A percentile compares a stretch with the other conserved stretches of the same genome.
Conservation (phyloP, 2,113 vertebrate genomes). For the Pseudonaja textilis region DNA sequence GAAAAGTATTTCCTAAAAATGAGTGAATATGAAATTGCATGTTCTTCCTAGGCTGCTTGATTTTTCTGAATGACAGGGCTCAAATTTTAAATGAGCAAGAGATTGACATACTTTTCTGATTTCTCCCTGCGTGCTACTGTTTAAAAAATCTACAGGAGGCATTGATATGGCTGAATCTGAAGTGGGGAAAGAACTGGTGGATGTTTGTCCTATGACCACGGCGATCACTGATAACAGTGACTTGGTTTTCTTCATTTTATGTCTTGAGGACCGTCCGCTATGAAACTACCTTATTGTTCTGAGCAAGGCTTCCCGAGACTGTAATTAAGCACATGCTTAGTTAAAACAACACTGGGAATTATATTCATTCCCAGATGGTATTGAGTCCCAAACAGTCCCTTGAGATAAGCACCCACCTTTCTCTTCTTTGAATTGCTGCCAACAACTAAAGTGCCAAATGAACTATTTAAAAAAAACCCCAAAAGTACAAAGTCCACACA, state of each 20-base stretch:
- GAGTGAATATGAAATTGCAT: background rate
- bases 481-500: no score
- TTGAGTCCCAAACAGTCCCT: background rate
- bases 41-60: background rate
- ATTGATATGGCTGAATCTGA: background rate
- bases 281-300: background rate
- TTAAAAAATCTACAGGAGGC: background rate
- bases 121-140: background rate
- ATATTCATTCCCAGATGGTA: no score
- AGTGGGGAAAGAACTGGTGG: background rate
- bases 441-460: no score
- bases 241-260: background rate
- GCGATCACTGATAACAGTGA: background rate
- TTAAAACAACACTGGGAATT: no score
- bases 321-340: no score
- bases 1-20: background rate
- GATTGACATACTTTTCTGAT: background rate
- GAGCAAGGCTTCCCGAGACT: no score
- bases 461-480: no score
- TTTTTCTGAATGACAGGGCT: background rate
- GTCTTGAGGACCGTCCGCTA: background rate
- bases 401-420: no score
- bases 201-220: background rate
- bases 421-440: no score
- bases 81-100: background rate